Evolutionary conservation across 2,113 vertebrate species (phyloP).

Genomic region (Nycticryphes semicollaris): DNA sequence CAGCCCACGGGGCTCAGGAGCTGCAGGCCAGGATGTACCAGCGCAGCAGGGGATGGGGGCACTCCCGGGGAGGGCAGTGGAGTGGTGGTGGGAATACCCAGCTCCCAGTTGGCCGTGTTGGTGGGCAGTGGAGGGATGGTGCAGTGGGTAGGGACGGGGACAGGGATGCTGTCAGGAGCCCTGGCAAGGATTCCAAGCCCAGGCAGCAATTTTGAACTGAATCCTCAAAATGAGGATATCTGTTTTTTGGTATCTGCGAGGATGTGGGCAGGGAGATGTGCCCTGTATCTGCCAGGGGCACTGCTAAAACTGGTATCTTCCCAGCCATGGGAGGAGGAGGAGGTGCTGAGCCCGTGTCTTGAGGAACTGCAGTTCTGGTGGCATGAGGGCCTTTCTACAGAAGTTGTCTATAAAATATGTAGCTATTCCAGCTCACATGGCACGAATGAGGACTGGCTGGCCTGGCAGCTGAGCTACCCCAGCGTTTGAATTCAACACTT

Average conservation of each 20-base stretch:
- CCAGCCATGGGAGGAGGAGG: not conserved
- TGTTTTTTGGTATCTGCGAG: not conserved
- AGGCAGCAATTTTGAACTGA: not conserved
- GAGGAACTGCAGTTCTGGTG: not conserved
- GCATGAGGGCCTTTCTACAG: not conserved
- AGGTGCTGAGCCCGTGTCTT: not conserved
- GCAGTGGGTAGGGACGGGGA: not conserved
- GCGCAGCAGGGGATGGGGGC: not conserved
- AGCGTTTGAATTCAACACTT: not conserved
- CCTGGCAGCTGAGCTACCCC: not conserved
- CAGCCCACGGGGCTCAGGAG: fast-evolving
- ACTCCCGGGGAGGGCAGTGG: too few species aligned
- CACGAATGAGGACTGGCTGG: not conserved
- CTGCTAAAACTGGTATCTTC: not conserved
- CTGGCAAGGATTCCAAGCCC: not conserved
- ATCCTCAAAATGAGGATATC: not conserved
- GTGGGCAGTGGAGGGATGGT: not conserved
- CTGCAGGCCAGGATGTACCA: not conserved
- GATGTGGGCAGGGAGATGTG: not conserved
- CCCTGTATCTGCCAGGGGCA: not conserved
- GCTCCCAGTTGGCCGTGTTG: fast-evolving
- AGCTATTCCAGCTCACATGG: not conserved
- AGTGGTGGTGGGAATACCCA: not conserved
- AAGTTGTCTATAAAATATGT: not conserved
- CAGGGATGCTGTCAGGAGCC: not conserved